Evolutionary conservation across 2,888 invertebrate genomes (phyloP).

Genomic region (Drosophila mayaguana): DNA sequence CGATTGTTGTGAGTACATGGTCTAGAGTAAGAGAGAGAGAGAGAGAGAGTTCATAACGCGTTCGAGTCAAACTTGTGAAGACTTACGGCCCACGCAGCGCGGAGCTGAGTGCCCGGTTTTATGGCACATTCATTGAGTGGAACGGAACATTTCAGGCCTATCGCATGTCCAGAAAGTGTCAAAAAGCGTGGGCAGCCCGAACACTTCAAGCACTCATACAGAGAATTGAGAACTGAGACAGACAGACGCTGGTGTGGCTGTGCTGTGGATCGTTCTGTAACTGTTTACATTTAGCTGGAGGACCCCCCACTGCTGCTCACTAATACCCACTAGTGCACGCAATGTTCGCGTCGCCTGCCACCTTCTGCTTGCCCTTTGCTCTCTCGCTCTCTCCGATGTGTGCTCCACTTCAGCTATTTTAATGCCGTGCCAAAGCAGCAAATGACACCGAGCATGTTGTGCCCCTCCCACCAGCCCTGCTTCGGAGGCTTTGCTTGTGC

Average conservation of each 20-base stretch:
- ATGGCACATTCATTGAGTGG: slow-evolving; percentile 37
- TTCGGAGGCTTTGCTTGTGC: slow-evolving; percentile 20
- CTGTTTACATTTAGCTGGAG: slow-evolving; percentile 26
- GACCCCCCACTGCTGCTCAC: slow-evolving; percentile 24
- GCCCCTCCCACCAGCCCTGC: neutral
- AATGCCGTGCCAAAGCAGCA: slow-evolving; percentile 56
- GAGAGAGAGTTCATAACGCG: slow-evolving; percentile 24
- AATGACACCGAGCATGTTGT: slow-evolving; percentile 41
- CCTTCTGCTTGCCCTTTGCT: slow-evolving; percentile 13
- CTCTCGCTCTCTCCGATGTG: neutral
- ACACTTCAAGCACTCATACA: slow-evolving; percentile 41
- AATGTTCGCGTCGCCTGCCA: neutral
- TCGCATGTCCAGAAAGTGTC: slow-evolving; percentile 47
- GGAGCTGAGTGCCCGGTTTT: slow-evolving; percentile 33
- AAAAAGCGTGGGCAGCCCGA: slow-evolving; percentile 42
- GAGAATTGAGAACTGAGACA: slow-evolving; percentile 13
- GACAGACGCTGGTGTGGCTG: neutral
- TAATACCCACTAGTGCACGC: slow-evolving; percentile 16
- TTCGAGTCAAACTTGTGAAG: slow-evolving; percentile 34
- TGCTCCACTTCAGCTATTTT: slow-evolving; percentile 66
- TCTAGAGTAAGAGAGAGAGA: neutral
- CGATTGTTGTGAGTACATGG: slow-evolving; percentile 27
- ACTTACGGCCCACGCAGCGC: slow-evolving; percentile 41
- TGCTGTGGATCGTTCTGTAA: slow-evolving; percentile 25
- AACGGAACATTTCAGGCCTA: slow-evolving; percentile 26